phyloP scores from a whole-genome alignment of 2,888 invertebrate species.

The Agonopterix subpropinquella region DNA sequence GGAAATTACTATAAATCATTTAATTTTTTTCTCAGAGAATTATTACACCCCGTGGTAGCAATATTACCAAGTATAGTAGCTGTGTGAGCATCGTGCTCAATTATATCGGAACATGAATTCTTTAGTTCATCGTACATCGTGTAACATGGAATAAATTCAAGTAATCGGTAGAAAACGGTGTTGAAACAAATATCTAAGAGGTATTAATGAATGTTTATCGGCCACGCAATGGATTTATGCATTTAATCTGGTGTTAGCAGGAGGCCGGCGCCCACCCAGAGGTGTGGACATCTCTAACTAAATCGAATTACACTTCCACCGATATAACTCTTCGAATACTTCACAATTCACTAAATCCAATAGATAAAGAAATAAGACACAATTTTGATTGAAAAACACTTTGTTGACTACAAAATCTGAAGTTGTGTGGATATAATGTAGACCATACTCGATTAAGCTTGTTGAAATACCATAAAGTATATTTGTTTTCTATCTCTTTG shows the following conservation, averaged over 20 bases:
- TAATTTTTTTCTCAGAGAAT: constrained; percentile 8
- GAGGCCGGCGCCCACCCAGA: constrained; percentile 68
- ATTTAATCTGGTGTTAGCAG: constrained; percentile 59
- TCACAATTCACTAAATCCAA: constrained; percentile 8
- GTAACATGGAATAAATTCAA: constrained; percentile 33
- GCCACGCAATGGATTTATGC: constrained; percentile 55
- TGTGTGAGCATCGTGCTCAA: neutral
- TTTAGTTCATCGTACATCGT: constrained; percentile 1
- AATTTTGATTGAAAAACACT: constrained; percentile 16
- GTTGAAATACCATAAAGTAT: constrained; percentile 37
- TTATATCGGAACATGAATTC: neutral
- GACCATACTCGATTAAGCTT: constrained; percentile 43
- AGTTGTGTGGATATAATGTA: constrained; percentile 30
- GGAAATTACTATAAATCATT: constrained; percentile 32
- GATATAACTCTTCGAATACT: constrained; percentile 8
- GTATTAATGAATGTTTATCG: constrained; percentile 61
- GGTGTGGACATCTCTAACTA: constrained; percentile 54
- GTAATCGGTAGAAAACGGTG: constrained; percentile 47
- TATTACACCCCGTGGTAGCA: constrained; percentile 1
- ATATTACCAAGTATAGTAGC: constrained; percentile 3
- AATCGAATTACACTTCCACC: constrained; percentile 59
- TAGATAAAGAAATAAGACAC: constrained; percentile 19
- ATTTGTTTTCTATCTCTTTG: constrained; percentile 45
- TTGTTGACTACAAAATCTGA: constrained; percentile 12
- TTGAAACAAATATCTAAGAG: constrained; percentile 55